phyloP scores from a whole-genome alignment of 2,888 invertebrate species.

The Chalcosyrphus nemorum region DNA sequence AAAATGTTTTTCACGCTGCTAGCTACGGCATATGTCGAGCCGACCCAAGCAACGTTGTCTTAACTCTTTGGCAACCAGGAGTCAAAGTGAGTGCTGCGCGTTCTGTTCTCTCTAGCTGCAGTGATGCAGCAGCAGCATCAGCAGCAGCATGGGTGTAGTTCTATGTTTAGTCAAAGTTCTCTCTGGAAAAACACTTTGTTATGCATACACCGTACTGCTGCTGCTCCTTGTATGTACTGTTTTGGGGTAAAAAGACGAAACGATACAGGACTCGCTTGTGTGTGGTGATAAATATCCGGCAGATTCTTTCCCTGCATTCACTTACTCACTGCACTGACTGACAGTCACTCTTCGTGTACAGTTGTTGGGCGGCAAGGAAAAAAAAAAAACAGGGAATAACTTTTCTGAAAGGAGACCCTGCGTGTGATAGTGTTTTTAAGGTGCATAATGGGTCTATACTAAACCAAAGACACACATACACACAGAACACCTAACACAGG shows the following conservation, averaged over 20 bases:
- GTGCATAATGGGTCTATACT: slow-evolving; percentile 24
- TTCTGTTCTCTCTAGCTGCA: slow-evolving; percentile 16
- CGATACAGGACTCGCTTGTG: slow-evolving; percentile 1
- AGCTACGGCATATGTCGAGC: slow-evolving; percentile 49
- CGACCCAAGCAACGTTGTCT: neutral
- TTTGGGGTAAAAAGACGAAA: no score
- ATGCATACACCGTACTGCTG: slow-evolving; percentile 19
- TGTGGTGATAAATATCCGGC: slow-evolving; percentile 40
- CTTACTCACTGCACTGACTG: slow-evolving; percentile 13
- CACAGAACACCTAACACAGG: no score
- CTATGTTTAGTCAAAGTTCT: slow-evolving; percentile 18
- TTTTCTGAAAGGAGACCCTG: slow-evolving; percentile 40
- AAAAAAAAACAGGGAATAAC: slow-evolving; percentile 47
- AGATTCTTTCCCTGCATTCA: slow-evolving; percentile 13
- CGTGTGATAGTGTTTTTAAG: slow-evolving; percentile 34
- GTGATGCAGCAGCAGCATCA: slow-evolving; percentile 11
- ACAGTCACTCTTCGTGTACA: no score
- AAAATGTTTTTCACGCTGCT: slow-evolving; percentile 79
- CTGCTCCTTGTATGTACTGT: neutral
- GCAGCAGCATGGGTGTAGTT: neutral
- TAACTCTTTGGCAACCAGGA: slow-evolving; percentile 9
- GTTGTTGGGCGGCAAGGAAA: no score
- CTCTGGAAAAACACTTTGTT: slow-evolving; percentile 33
- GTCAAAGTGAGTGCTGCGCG: slow-evolving; percentile 25
- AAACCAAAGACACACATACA: neutral